Evolutionary conservation across 2,113 vertebrate genomes (phyloP).

Genomic region (Mellivora capensis): DNA sequence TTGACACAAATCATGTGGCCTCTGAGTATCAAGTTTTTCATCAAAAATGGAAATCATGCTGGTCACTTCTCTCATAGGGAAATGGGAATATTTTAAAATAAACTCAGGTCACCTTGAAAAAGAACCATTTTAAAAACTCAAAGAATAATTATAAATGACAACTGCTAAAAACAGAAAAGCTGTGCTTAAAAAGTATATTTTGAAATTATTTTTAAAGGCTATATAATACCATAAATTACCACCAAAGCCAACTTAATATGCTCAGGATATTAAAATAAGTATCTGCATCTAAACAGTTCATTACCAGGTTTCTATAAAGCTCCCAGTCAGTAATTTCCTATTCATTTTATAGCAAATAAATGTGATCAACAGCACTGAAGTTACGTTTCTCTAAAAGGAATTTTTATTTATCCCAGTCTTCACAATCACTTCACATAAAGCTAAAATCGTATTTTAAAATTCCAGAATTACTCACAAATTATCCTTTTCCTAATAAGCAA

Average conservation of each 20-base stretch:
- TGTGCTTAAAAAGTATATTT: not conserved
- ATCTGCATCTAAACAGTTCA: slow-evolving; percentile 18
- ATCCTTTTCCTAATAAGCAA: slow-evolving; percentile 38
- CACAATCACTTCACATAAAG: slow-evolving; percentile 26
- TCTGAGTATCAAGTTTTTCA: slow-evolving; percentile 44
- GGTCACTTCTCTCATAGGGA: slow-evolving; percentile 25
- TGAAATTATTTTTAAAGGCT: slow-evolving; percentile 29
- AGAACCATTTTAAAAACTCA: slow-evolving; percentile 14
- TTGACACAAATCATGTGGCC: not conserved
- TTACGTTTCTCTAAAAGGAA: slow-evolving; percentile 40
- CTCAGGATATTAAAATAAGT: slow-evolving; percentile 51
- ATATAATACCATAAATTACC: not conserved
- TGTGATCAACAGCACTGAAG: slow-evolving; percentile 13
- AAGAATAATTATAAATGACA: slow-evolving; percentile 46
- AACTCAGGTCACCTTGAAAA: slow-evolving; percentile 47
- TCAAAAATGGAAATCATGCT: slow-evolving; percentile 17
- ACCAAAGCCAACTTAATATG: slow-evolving; percentile 31
- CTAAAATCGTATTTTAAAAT: slow-evolving; percentile 19
- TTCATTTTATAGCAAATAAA: slow-evolving; percentile 34
- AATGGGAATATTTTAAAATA: slow-evolving; percentile 50
- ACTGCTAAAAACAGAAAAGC: slow-evolving; percentile 26
- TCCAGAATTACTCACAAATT: slow-evolving; percentile 32
- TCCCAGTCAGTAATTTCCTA: slow-evolving; percentile 16
- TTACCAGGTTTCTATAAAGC: slow-evolving; percentile 31
- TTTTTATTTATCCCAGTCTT: slow-evolving; percentile 21